A percentile compares a stretch with the other conserved stretches of the same genome.
These are phyloP conservation scores for Apogon talboti DNA, from an alignment of 2,797 vertebrate species.

Conservation along the genomic window DNA sequence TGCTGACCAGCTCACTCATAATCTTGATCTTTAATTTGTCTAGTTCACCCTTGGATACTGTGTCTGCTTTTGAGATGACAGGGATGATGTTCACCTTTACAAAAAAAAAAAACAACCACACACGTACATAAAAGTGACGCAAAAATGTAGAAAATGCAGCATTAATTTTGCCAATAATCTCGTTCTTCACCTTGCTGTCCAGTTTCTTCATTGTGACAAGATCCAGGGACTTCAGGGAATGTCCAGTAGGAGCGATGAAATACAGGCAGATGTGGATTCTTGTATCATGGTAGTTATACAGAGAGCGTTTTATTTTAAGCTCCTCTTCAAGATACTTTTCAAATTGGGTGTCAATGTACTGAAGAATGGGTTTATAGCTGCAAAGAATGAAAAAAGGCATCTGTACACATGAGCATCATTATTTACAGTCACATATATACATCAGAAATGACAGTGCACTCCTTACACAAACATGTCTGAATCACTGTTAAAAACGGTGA, in stretches of 20 bases:
- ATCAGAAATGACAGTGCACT: background rate
- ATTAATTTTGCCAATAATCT: background rate
- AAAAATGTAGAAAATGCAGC: background rate
- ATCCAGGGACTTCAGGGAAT: constrained; percentile 97
- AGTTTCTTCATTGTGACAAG: constrained; percentile 99
- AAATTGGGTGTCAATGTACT: constrained; percentile 99
- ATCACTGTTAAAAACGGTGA: constrained; percentile 45
- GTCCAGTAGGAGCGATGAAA: constrained; percentile 97
- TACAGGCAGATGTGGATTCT: constrained; percentile 98
- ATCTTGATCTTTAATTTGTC: constrained; percentile 99
- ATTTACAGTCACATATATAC: background rate
- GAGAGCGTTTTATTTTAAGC: constrained; percentile 96
- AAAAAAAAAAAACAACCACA: background rate
- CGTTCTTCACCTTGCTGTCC: constrained; percentile 91
- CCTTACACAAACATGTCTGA: constrained; percentile 18
- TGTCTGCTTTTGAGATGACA: constrained; percentile 96
- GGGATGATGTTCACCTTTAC: constrained; percentile 96
- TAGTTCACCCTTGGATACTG: constrained; percentile 93
- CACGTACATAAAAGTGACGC: background rate
- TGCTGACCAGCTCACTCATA: constrained; percentile 98
- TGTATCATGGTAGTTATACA: constrained; percentile 97
- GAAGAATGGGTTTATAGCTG: constrained; percentile 99
- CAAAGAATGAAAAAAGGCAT: constrained; percentile 48
- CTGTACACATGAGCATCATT: background rate
- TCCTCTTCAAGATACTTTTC: constrained; percentile 98